These are phyloP conservation scores for Fopius arisanus DNA, from an alignment of 1,140 invertebrate genomes.

Conservation along the genomic window DNA sequence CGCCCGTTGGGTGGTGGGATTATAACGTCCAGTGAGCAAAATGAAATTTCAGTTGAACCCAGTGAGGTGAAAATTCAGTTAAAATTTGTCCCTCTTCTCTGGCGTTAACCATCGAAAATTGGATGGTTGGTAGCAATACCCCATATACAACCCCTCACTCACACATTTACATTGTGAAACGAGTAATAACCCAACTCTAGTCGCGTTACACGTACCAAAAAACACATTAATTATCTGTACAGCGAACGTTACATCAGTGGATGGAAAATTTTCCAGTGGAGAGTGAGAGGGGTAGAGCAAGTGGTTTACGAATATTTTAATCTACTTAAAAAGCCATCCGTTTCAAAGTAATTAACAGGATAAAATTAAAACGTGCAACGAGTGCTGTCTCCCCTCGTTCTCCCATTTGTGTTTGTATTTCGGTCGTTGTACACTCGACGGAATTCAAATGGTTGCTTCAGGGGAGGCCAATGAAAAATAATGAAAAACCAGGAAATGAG, in stretches of 20 bases:
- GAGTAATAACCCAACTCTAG: background rate
- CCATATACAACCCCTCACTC: constrained; percentile 21
- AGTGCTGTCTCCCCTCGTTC: background rate
- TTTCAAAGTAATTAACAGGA: constrained; percentile 62
- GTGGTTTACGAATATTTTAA: constrained; percentile 59
- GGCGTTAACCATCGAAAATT: constrained; percentile 44
- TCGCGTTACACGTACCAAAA: constrained; percentile 36
- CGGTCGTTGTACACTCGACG: constrained; percentile 55
- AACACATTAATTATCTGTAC: constrained; percentile 62
- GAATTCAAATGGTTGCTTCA: constrained; percentile 59
- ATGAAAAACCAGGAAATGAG: background rate
- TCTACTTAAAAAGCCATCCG: constrained; percentile 65
- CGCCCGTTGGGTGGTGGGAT: background rate
- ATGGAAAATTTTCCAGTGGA: background rate
- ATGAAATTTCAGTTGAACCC: constrained; percentile 33
- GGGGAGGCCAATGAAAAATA: constrained; percentile 39
- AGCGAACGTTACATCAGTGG: background rate
- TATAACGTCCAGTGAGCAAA: constrained; percentile 29
- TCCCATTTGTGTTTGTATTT: constrained; percentile 50
- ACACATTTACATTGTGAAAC: background rate
- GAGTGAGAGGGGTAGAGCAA: background rate
- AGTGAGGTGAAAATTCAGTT: constrained; percentile 43
- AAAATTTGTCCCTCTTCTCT: constrained; percentile 32
- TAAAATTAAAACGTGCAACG: constrained; percentile 61
- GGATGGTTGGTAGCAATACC: constrained; percentile 41